These are phyloP conservation scores for Hemithea aestivaria DNA, from an alignment of 2,888 invertebrate species.

Conservation along the genomic window DNA sequence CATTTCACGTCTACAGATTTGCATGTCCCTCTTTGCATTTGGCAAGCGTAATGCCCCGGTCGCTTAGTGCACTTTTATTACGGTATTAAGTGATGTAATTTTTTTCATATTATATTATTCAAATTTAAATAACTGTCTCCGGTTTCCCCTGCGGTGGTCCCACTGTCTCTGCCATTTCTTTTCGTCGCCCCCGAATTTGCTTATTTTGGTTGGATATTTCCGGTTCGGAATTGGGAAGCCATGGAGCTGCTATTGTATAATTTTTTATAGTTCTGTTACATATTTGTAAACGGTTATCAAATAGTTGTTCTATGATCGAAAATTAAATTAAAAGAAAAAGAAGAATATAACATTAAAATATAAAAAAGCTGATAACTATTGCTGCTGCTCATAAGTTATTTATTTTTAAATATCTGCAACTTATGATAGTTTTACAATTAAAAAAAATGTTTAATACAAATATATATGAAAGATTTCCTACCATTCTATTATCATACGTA, in stretches of 20 bases:
- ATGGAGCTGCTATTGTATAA: slow-evolving; percentile 36
- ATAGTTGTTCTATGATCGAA: too few relatives aligned
- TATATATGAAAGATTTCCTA: too few relatives aligned
- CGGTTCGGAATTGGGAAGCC: slow-evolving; percentile 38
- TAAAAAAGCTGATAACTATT: too few relatives aligned
- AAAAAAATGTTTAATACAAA: too few relatives aligned
- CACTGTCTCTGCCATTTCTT: slow-evolving; percentile 66
- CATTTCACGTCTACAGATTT: slow-evolving; percentile 77
- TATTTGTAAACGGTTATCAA: too few relatives aligned
- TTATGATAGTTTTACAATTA: too few relatives aligned
- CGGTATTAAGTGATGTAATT: slow-evolving; percentile 81
- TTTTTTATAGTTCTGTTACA: background rate
- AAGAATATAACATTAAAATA: too few relatives aligned
- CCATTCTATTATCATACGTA: too few relatives aligned
- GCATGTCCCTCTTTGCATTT: slow-evolving; percentile 72
- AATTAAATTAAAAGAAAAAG: too few relatives aligned
- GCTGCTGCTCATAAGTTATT: too few relatives aligned
- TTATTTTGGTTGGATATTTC: slow-evolving; percentile 70
- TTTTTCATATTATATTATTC: slow-evolving; percentile 81
- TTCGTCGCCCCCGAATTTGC: slow-evolving; percentile 70
- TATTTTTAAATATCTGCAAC: too few relatives aligned
- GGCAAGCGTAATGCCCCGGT: slow-evolving; percentile 73
- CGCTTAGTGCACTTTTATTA: slow-evolving; percentile 81
- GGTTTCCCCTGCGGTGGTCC: slow-evolving; percentile 70
- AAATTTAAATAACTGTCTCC: slow-evolving; percentile 81